A percentile compares a stretch with the other conserved stretches of the same genome.
Conservation (phyloP, 2,113 vertebrate genomes). For the Gnathonemus longibarbis region DNA sequence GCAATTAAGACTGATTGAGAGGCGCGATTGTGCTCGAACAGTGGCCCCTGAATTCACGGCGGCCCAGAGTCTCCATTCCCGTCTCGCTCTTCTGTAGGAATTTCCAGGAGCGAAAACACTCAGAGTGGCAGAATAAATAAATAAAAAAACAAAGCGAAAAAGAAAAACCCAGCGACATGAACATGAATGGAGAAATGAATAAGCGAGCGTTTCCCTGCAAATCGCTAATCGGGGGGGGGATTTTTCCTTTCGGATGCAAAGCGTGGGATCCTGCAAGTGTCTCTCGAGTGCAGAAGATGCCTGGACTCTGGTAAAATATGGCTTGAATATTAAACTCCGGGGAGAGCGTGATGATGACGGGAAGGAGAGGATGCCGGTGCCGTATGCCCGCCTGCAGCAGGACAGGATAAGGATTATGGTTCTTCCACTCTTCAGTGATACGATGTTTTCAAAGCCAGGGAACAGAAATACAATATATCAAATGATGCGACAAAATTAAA, state of each 20-base stretch:
- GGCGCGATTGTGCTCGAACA: slow-evolving; percentile 28
- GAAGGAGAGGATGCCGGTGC: too few relatives aligned
- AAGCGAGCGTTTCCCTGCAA: background rate
- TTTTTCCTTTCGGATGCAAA: slow-evolving; percentile 1
- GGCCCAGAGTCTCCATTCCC: slow-evolving; percentile 21
- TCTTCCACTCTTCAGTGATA: background rate
- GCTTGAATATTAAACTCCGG: background rate
- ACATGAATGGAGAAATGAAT: slow-evolving; percentile 13
- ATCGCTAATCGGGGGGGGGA: background rate
- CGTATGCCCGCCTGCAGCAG: background rate
- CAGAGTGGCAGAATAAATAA: background rate
- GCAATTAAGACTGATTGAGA: slow-evolving; percentile 54
- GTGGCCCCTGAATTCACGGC: slow-evolving; percentile 40
- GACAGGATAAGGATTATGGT: background rate
- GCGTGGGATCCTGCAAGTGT: slow-evolving; percentile 15
- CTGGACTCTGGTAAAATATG: background rate
- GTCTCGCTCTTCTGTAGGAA: slow-evolving; percentile 14
- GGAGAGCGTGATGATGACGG: background rate
- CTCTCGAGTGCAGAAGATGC: background rate
- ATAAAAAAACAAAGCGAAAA: background rate
- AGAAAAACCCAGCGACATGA: background rate
- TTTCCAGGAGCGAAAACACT: background rate
- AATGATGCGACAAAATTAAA: background rate
- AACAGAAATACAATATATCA: background rate
- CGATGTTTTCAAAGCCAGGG: background rate